Evolutionary conservation across 2,888 invertebrate genomes (phyloP).

Genomic region (Tribolium freemani): DNA sequence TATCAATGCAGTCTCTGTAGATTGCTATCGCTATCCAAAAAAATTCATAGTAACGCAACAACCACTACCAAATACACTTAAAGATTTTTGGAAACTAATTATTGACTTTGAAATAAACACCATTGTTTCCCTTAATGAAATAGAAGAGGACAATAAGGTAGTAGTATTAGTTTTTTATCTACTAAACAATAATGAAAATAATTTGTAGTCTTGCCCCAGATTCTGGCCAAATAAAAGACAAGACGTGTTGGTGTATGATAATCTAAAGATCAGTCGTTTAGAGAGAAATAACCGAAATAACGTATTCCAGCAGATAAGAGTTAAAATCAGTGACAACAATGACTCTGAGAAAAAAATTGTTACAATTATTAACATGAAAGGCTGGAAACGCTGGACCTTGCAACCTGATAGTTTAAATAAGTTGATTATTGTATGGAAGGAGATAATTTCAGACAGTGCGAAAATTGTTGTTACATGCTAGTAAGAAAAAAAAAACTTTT

Average conservation of each 20-base stretch:
- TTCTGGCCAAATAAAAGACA: constrained; percentile 49
- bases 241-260: not conserved
- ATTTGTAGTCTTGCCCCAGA: constrained; percentile 20
- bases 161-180: not conserved
- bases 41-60: constrained; percentile 12
- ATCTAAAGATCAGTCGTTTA: not conserved
- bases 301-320: not conserved
- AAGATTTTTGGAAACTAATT: constrained; percentile 8
- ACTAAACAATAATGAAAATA: constrained; percentile 40
- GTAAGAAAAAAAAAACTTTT: not conserved
- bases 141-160: not conserved
- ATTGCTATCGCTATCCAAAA: constrained; percentile 1
- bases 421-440: not conserved
- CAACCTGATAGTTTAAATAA: not conserved
- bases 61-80: not conserved
- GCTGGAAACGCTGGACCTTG: not conserved
- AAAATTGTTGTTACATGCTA: constrained; percentile 17
- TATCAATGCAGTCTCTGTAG: constrained; percentile 1
- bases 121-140: constrained; percentile 1
- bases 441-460: not conserved
- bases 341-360: not conserved
- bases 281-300: not conserved
- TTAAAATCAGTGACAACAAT: not conserved
- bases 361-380: not conserved
- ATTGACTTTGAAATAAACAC: not conserved